Evolutionary conservation across 2,888 invertebrate genomes (phyloP).

Genomic region (Hesperia comma): DNA sequence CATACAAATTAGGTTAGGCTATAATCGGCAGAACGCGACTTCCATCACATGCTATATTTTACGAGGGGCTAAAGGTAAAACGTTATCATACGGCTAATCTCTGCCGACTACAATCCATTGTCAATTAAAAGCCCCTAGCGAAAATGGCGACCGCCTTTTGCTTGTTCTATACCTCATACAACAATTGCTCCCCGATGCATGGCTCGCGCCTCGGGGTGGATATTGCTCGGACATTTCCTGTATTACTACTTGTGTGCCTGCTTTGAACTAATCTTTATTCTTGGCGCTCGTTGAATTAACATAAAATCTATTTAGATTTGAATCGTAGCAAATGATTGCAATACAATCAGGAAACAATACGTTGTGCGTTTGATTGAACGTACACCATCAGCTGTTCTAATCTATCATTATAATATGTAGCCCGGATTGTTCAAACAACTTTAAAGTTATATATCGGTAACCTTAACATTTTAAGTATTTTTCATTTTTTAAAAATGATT

Average conservation of each 20-base stretch:
- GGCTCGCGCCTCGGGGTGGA: constrained; percentile 73
- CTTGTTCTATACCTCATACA: constrained; percentile 72
- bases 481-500: no score
- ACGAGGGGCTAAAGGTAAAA: constrained; percentile 66
- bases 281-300: constrained; percentile 71
- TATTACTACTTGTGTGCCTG: constrained; percentile 69
- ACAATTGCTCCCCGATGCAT: constrained; percentile 75
- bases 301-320: constrained; percentile 71
- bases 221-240: constrained; percentile 77
- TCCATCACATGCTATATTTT: constrained; percentile 30
- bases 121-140: constrained; percentile 77
- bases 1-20: constrained; percentile 21
- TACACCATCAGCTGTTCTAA: constrained; percentile 28
- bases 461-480: no score
- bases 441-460: no score
- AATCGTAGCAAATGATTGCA: constrained; percentile 54
- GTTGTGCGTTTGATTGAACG: constrained; percentile 47
- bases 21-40: constrained; percentile 24
- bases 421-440: no score
- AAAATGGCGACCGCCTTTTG: constrained; percentile 74
- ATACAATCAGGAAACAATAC: constrained; percentile 61
- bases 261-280: constrained; percentile 67
- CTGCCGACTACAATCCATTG: constrained; percentile 69
- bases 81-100: constrained; percentile 62
- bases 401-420: constrained; percentile 6